Conservation (phyloP, 2,888 invertebrate species). For the Luffia ferchaultella region DNA sequence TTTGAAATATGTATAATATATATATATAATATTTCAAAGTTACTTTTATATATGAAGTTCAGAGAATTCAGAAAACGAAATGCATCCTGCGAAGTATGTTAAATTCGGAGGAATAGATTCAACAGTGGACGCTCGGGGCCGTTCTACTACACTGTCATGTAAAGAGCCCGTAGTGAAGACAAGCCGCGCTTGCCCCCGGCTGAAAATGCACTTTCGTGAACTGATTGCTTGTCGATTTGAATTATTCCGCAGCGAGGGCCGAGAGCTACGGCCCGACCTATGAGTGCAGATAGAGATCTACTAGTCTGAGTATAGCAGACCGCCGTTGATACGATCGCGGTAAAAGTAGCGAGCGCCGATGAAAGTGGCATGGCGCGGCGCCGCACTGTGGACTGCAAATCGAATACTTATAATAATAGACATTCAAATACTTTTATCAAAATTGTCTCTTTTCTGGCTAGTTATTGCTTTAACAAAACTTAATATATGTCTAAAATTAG, state of each 20-base stretch:
- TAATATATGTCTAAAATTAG: too few relatives aligned
- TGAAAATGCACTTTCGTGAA: conserved; percentile 59
- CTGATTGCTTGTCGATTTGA: conserved; percentile 54
- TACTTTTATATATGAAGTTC: too few relatives aligned
- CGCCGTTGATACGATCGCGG: conserved; percentile 26
- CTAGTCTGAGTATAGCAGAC: conserved; percentile 26
- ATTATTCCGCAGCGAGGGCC: conserved; percentile 36
- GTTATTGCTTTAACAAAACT: too few relatives aligned
- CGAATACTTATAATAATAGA: not conserved
- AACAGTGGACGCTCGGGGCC: not conserved
- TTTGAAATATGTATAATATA: not conserved
- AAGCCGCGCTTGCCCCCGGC: conserved; percentile 39
- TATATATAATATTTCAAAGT: not conserved
- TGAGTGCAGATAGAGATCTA: conserved; percentile 45
- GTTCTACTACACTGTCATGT: not conserved
- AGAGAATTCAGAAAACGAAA: too few relatives aligned
- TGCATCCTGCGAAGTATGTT: too few relatives aligned
- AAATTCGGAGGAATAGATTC: not conserved
- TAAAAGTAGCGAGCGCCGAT: conserved; percentile 21
- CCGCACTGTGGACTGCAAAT: not conserved
- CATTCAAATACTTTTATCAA: conserved; percentile 4
- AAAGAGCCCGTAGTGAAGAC: not conserved
- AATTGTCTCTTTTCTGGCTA: too few relatives aligned
- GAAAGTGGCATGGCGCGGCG: conserved; percentile 4
- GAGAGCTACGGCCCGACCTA: conserved; percentile 21